Conservation (phyloP, 1,140 invertebrate species). For the Zeugodacus cucurbitae region DNA sequence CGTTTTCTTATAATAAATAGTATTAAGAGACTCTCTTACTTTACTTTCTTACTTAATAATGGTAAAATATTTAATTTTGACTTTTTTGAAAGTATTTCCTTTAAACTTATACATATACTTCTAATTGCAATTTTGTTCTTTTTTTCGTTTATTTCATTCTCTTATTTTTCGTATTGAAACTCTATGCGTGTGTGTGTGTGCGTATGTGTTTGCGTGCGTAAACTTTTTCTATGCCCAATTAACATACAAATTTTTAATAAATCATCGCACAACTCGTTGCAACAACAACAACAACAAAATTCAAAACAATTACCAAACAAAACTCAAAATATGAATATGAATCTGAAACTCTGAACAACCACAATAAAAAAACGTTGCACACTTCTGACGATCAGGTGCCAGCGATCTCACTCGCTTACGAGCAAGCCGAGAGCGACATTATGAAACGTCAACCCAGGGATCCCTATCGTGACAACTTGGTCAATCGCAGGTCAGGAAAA, state of each 20-base stretch:
- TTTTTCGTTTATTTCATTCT: background rate
- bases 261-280: constrained; percentile 30
- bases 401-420: constrained; percentile 99
- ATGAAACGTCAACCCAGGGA: constrained; percentile 99
- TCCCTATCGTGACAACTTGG: constrained; percentile 94
- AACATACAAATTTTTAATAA: constrained; percentile 23
- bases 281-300: constrained; percentile 19
- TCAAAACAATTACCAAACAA: background rate
- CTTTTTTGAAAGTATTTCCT: background rate
- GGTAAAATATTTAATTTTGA: background rate
- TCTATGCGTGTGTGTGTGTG: background rate
- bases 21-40: background rate
- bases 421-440: constrained; percentile 99
- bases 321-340: too few species aligned
- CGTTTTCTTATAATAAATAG: background rate
- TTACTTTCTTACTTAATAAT: background rate
- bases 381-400: constrained; percentile 77
- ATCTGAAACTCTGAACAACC: constrained; percentile 12
- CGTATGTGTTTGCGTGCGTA: background rate
- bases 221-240: background rate
- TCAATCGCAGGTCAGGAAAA: constrained; percentile 89
- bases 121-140: background rate
- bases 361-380: background rate
- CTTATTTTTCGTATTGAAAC: background rate
- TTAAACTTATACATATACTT: background rate